phyloP scores from a whole-genome alignment of 2,797 vertebrate species.

The Naso thynnoides region DNA sequence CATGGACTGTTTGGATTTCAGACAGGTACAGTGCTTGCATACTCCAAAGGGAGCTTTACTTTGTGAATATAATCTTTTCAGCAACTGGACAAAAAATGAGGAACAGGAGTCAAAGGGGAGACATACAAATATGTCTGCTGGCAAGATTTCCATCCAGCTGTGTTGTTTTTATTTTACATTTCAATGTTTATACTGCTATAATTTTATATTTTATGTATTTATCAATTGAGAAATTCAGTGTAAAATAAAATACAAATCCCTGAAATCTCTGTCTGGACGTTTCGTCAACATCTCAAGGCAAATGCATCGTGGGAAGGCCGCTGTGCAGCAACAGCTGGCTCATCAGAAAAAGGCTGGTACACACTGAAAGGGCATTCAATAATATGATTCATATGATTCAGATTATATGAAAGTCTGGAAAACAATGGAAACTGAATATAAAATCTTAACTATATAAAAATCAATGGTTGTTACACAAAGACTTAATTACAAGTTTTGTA shows the following conservation, averaged over 20 bases:
- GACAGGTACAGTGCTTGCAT: conserved; percentile 32
- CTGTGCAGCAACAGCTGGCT: conserved; percentile 67
- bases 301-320: conserved; percentile 43
- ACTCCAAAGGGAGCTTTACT: conserved; percentile 41
- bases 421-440: conserved; percentile 24
- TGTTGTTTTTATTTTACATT: conserved; percentile 50
- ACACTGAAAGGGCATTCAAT: conserved; percentile 57
- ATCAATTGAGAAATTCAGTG: conserved; percentile 51
- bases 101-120: conserved; percentile 22
- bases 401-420: conserved; percentile 30
- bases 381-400: conserved; percentile 51
- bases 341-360: conserved; percentile 35
- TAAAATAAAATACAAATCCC: conserved; percentile 56
- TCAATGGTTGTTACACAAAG: background rate
- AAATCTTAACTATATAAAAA: no score
- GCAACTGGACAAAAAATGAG: conserved; percentile 32
- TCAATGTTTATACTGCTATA: conserved; percentile 63
- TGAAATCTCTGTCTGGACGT: conserved; percentile 12
- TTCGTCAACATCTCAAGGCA: conserved; percentile 16
- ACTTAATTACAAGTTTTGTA: background rate
- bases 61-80: conserved; percentile 9
- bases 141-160: conserved; percentile 36
- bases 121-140: conserved; percentile 37
- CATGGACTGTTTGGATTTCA: conserved; percentile 35
- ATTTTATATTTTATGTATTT: conserved; percentile 67